Conservation (phyloP, 2,113 vertebrate genomes). For the Sapayoa aenigma region DNA sequence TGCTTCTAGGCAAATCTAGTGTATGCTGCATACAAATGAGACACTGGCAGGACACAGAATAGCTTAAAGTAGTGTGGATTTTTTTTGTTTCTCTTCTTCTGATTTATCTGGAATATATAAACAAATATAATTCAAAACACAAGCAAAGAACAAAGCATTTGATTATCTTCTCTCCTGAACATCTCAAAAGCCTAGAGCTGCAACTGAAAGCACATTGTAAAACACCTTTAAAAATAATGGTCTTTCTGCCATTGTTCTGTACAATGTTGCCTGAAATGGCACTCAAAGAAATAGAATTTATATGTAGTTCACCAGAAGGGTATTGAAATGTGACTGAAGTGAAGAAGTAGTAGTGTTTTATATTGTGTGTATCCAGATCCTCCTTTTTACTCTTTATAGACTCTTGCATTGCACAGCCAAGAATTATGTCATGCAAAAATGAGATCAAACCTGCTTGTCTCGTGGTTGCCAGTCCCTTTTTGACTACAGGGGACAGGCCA, state of each 20-base stretch:
- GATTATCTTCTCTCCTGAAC: neutral
- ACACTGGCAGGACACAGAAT: neutral
- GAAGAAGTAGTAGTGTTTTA: neutral
- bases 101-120: neutral
- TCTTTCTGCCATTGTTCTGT: neutral
- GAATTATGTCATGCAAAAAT: neutral
- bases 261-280: neutral
- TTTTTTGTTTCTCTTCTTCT: neutral
- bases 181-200: neutral
- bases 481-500: neutral
- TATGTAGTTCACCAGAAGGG: neutral
- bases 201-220: constrained; percentile 1
- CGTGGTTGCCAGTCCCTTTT: neutral
- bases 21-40: constrained; percentile 26
- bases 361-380: neutral
- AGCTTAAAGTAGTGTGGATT: neutral
- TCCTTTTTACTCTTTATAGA: neutral
- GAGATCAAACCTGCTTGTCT: neutral
- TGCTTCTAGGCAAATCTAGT: constrained; percentile 30
- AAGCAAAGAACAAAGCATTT: neutral
- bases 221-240: neutral
- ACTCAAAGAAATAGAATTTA: neutral
- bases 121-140: neutral
- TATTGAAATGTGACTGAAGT: neutral
- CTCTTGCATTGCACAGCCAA: neutral